Percentiles rank a stretch among this genome's conserved stretches.
These are phyloP conservation scores for Myotis yumanensis DNA, from an alignment of 2,113 vertebrate genomes.

Conservation along the genomic window DNA sequence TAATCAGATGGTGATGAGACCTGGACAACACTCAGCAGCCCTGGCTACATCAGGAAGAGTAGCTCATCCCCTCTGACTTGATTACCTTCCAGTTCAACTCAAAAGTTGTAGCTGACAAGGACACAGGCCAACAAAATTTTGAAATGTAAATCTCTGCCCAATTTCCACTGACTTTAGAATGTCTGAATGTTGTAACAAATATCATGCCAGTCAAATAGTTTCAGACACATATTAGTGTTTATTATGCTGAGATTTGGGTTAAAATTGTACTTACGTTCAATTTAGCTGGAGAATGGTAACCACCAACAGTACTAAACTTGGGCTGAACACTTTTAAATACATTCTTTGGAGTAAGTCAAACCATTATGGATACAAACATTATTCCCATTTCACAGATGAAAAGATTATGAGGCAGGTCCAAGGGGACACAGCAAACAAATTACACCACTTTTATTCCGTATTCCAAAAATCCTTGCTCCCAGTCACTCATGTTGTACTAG, in stretches of 20 bases:
- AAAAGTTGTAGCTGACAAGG: not conserved
- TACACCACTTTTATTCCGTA: not conserved
- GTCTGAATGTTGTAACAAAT: constrained; percentile 64
- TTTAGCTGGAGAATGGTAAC: not conserved
- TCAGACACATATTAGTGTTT: not conserved
- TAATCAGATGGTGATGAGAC: not conserved
- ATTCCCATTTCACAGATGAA: not conserved
- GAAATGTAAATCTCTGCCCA: constrained; percentile 47
- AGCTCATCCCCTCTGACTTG: not conserved
- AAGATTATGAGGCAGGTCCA: not conserved
- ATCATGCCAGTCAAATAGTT: not conserved
- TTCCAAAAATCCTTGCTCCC: not conserved
- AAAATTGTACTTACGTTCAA: not conserved
- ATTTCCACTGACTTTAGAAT: constrained; percentile 46
- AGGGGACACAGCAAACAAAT: not conserved
- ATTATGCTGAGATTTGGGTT: not conserved
- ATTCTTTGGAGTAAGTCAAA: not conserved
- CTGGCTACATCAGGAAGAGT: not conserved
- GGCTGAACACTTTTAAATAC: not conserved
- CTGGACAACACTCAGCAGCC: not conserved
- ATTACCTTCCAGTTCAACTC: not conserved
- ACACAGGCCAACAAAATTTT: not conserved
- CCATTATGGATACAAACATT: not conserved
- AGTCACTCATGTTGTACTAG: not conserved
- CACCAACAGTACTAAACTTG: not conserved